A percentile compares a stretch with the other conserved stretches of the same genome.
phyloP scores from a whole-genome alignment of 2,113 vertebrate species.

The Heptranchias perlo region DNA sequence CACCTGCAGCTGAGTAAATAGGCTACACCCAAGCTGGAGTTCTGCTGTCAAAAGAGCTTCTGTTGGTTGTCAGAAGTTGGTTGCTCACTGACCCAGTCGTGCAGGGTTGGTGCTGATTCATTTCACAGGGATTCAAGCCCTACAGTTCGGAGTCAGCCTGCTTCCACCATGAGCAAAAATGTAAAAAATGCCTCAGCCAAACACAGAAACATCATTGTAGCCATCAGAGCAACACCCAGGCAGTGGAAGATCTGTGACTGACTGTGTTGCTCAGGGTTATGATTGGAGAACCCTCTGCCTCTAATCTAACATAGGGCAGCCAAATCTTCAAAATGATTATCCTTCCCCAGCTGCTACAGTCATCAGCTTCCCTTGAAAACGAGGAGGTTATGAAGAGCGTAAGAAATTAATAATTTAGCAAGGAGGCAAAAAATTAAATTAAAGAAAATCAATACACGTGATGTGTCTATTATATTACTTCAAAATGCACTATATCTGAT shows the following conservation, averaged over 20 bases:
- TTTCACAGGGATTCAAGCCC: not conserved
- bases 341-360: not conserved
- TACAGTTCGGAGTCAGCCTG: not conserved
- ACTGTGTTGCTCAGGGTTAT: not conserved
- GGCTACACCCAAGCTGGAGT: not conserved
- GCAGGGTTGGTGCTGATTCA: not conserved
- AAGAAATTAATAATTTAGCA: constrained; percentile 16
- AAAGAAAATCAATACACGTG: not conserved
- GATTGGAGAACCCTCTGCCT: not conserved
- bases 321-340: not conserved
- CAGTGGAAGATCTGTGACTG: not conserved
- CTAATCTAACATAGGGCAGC: not conserved
- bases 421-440: not conserved
- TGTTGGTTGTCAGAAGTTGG: not conserved
- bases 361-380: not conserved
- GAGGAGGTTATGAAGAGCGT: not conserved
- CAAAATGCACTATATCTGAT: not conserved
- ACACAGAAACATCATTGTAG: not conserved
- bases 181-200: not conserved
- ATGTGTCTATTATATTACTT: not conserved
- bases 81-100: too few species aligned
- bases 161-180: not conserved
- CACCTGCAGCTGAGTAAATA: constrained; percentile 2
- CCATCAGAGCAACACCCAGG: not conserved
- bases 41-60: not conserved